Base-by-base conservation (phyloP, 2,113 vertebrate genomes). In the Oreochromis niloticus region DNA sequence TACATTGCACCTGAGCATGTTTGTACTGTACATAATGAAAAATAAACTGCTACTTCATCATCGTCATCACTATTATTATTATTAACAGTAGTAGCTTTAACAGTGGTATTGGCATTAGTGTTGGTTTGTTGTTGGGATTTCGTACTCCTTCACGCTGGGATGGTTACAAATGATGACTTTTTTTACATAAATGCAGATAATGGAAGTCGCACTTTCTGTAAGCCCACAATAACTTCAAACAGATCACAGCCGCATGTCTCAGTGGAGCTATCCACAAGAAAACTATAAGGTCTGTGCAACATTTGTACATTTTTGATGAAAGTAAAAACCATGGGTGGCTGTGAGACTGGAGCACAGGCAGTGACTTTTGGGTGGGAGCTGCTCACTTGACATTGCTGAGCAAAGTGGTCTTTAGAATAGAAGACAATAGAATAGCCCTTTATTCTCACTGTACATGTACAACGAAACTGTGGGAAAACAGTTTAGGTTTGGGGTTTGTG, bases 241-340 rank as follows among this genome's bases (percentile, higher is more conserved):
- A 63, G 59, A 0, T 19, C 59, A 63, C 59, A 63, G 57, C 57
- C 8, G 5, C 57, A 59, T 2, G 27, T 32, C 57, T 59, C 27
- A 17, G 6, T 63, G 32, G 3, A 36, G 59, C 59, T 32, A 32
- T 32, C 56, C 56, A 59, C 56, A 63, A 63, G 17, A 63, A 63
- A 63, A 63, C 59, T 11, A 11, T 63, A 63, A 36, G 59, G 59
- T 63, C 59, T 36, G 9, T 36, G 59, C 6, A 63, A 63, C 59
- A 36, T 63, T 63, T 63, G 59, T 63, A 36, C 32, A 36, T 36
- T 11, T 6, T 63, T 63, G 59, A 63, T n/a, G 0, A n/a, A 63
- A 63, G 59, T 36, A n/a, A 63, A 2, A 16, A 63, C 32, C 59
- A 0, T 36, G 59, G 2, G 59, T 34, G 19, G 59, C 30, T 0